Conservation (phyloP, 2,113 vertebrate genomes). For the Amblyornis subalaris region DNA sequence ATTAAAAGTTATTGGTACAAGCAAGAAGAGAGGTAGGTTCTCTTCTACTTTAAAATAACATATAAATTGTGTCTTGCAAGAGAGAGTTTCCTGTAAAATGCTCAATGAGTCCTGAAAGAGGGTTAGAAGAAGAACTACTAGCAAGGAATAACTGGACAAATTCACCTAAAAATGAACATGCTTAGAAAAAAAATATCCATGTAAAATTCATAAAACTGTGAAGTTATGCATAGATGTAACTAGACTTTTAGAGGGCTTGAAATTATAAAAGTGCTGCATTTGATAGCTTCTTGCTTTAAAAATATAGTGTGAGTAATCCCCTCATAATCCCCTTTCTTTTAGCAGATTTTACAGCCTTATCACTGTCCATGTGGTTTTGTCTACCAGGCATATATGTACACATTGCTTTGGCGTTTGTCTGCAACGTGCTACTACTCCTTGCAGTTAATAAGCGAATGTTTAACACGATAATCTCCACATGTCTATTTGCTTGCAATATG, state of each 20-base stretch:
- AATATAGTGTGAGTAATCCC: background rate
- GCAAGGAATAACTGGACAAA: background rate
- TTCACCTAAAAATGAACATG: background rate
- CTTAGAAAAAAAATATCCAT: background rate
- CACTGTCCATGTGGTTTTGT: background rate
- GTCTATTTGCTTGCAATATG: background rate
- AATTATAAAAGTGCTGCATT: background rate
- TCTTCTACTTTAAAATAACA: background rate
- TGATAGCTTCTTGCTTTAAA: background rate
- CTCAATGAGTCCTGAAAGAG: background rate
- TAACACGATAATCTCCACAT: background rate
- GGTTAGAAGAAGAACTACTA: background rate
- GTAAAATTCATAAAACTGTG: background rate
- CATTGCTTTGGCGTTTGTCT: background rate
- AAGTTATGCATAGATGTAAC: background rate
- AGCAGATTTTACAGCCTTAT: background rate
- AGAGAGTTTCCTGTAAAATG: background rate
- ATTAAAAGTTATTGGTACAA: background rate
- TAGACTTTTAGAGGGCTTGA: background rate
- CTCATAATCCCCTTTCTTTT: background rate
- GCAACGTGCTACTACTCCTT: background rate
- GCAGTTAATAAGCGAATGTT: background rate
- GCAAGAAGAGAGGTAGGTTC: background rate
- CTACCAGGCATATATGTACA: background rate
- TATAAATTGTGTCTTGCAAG: background rate